Base-by-base conservation (phyloP, 2,797 vertebrate species). In the Sparus aurata region DNA sequence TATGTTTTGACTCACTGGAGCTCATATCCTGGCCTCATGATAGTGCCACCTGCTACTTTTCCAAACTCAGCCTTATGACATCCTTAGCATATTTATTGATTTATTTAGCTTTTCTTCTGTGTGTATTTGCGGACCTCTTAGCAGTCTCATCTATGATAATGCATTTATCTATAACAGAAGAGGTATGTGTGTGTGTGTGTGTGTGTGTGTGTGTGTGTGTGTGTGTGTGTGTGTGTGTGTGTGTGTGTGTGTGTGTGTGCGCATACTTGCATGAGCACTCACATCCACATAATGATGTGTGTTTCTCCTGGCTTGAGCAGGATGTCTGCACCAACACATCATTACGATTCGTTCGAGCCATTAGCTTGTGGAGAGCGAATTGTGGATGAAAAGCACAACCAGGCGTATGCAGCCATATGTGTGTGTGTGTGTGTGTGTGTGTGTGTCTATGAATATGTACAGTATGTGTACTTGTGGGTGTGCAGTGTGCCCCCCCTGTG, bases 301-400 rank as follows among this genome's bases (percentile, higher is more conserved):
- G 85, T 89, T 84, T 87, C 72, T 77, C 38, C 73, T 77, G 73
- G 79, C 82, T 69, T 82, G 80, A 91, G 89, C 90, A 89, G 92
- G 92, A 93, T 88, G 90, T 94, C 79, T 85, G 91, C 89, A 73
- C 87, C 86, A 80, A 87, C 87, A 86, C 88, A 80, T 89, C 84
- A 85, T 88, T 86, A 79, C 53, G n/a, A 89, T 91, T 87, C 69
- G 58, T 84, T 88, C 83, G 20, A 89, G 84, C 85, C 90, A 91
- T 92, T 90, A 89, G 86, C 79, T 85, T 73, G 82, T 79, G 74
- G 79, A 83, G 73, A 79, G 87, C 9, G 77, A 90, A 85, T 80
- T 76, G 82, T 72, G 85, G 89, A 88, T 87, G 77, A 91, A 92
- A 88, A 87, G 84, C 75, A 59, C 57, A 71, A 62, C 47, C 15